Percentiles rank a stretch among this genome's conserved stretches.
These are phyloP conservation scores for Drosophila bocqueti DNA, from an alignment of 1,140 invertebrate species.

Conservation along the genomic window DNA sequence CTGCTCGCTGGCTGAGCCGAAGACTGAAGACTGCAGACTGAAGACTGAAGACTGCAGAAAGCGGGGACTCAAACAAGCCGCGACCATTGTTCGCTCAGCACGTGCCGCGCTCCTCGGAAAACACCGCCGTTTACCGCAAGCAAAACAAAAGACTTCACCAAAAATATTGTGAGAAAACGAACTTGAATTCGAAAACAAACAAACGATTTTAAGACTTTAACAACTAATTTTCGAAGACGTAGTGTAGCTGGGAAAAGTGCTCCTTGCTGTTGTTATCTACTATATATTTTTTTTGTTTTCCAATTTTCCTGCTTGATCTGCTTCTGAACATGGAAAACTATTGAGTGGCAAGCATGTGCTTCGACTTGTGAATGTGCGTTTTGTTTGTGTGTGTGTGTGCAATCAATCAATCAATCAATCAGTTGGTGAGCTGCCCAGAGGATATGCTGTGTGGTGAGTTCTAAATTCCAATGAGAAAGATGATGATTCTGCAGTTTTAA, in stretches of 20 bases:
- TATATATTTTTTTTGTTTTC: neutral
- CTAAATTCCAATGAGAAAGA: neutral
- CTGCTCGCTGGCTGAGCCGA: conserved; percentile 9
- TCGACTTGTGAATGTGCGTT: conserved; percentile 12
- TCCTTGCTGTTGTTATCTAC: neutral
- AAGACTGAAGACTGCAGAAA: conserved; percentile 3
- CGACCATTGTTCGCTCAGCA: conserved; percentile 78
- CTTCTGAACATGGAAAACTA: conserved; percentile 14
- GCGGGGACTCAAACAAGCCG: conserved; percentile 65
- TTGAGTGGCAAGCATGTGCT: conserved; percentile 4
- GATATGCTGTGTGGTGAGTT: conserved; percentile 44
- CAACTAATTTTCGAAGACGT: neutral
- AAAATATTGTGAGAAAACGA: conserved; percentile 25
- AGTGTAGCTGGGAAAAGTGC: conserved; percentile 16
- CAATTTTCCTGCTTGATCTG: no score
- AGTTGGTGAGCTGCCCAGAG: neutral
- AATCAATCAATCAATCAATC: conserved; percentile 1
- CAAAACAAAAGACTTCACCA: conserved; percentile 27
- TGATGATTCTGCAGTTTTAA: neutral
- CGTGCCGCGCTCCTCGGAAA: conserved; percentile 55
- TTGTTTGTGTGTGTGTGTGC: neutral
- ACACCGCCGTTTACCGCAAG: conserved; percentile 27
- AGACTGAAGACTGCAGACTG: neutral
- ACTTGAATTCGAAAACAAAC: neutral
- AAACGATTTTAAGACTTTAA: neutral